Conservation (phyloP, 1,140 invertebrate genomes). For the Acromyrmex echinatior region DNA sequence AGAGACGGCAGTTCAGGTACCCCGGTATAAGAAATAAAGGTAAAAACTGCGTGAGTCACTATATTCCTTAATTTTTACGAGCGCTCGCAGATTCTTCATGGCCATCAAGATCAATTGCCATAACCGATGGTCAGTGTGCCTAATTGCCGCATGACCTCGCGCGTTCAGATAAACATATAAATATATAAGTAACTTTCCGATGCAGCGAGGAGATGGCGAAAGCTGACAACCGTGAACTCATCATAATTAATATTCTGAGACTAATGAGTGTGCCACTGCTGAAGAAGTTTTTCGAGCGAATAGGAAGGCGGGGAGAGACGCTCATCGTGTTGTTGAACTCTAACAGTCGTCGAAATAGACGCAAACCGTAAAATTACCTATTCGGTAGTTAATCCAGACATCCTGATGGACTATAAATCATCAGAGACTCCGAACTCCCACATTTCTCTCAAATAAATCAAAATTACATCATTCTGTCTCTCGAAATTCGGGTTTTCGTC, state of each 20-base stretch:
- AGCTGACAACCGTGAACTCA: slow-evolving; percentile 20
- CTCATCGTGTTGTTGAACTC: slow-evolving; percentile 31
- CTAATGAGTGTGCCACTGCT: slow-evolving; percentile 23
- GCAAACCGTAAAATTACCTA: slow-evolving; percentile 38
- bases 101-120: slow-evolving; percentile 60
- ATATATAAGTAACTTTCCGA: slow-evolving; percentile 23
- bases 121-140: slow-evolving; percentile 49
- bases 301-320: neutral
- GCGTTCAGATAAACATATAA: slow-evolving; percentile 24
- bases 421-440: neutral
- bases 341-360: slow-evolving; percentile 42
- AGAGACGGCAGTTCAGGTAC: slow-evolving; percentile 13
- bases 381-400: slow-evolving; percentile 4
- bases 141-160: slow-evolving; percentile 60
- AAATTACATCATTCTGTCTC: neutral
- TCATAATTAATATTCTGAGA: slow-evolving; percentile 38
- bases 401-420: slow-evolving; percentile 12
- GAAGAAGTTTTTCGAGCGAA: slow-evolving; percentile 13
- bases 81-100: slow-evolving; percentile 46
- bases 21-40: neutral
- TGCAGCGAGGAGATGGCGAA: slow-evolving; percentile 25
- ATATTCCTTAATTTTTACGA: slow-evolving; percentile 50
- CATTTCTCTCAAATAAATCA: slow-evolving; percentile 16
- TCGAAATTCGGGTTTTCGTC: neutral
- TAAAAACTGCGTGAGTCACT: slow-evolving; percentile 51